Percentiles rank a stretch among this genome's conserved stretches.
Conservation (phyloP, 2,888 invertebrate species). For the Acronicta leporina region DNA sequence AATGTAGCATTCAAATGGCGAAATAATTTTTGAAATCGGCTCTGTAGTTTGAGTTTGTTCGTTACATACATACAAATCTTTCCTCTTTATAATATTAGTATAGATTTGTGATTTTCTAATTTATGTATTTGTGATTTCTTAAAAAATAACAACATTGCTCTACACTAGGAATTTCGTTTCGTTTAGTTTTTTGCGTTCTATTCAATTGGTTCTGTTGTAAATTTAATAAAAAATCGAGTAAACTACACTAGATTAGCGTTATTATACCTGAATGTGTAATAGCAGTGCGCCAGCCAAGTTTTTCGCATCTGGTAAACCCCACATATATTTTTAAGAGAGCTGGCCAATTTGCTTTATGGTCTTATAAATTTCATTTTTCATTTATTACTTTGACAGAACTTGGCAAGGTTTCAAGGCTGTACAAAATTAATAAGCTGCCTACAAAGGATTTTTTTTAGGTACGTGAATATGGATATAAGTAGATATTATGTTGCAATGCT, state of each 20-base stretch:
- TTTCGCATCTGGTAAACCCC: constrained; percentile 1
- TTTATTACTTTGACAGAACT: background rate
- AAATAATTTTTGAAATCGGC: no score
- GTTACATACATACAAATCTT: no score
- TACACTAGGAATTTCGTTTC: no score
- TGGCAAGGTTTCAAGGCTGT: constrained; percentile 3
- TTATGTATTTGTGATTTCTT: no score
- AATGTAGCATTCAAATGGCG: no score
- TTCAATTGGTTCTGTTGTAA: constrained; percentile 10
- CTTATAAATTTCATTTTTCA: constrained; percentile 5
- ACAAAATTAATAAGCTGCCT: background rate
- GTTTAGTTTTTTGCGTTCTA: no score
- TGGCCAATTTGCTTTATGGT: background rate
- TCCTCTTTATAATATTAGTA: no score
- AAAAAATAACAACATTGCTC: no score
- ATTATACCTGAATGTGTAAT: background rate
- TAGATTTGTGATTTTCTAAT: no score
- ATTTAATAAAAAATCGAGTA: constrained; percentile 22
- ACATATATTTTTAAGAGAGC: background rate
- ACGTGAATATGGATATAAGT: no score
- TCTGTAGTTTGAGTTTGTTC: no score
- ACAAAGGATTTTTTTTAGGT: background rate
- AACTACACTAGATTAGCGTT: constrained; percentile 9
- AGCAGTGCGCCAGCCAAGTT: constrained; percentile 11
- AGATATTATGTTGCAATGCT: no score